These are phyloP conservation scores for Epizoanthus illoricatus DNA, from an alignment of 92 coral and sea anemone species.

Conservation along the genomic window DNA sequence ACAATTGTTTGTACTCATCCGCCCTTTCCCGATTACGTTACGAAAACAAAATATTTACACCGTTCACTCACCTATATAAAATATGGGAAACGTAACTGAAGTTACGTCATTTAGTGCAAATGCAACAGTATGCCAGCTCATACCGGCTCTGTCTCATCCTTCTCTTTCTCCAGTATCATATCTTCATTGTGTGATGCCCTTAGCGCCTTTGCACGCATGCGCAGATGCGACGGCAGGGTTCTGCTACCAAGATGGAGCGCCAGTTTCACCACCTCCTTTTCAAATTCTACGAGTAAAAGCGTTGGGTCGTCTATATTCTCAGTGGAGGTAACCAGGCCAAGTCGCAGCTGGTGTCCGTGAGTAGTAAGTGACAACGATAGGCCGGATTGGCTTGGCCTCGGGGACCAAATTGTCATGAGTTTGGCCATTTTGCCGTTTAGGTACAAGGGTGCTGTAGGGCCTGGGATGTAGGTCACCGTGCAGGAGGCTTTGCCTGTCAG, in stretches of 20 bases:
- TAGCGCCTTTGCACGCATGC: slow-evolving; percentile 63
- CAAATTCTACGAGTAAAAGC: slow-evolving; percentile 68
- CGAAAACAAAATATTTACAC: too few species aligned
- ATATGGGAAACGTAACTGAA: too few species aligned
- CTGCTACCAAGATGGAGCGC: slow-evolving; percentile 68
- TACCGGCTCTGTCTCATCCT: slow-evolving; percentile 23
- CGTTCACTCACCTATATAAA: too few species aligned
- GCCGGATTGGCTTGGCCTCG: slow-evolving; percentile 62
- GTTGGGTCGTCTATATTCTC: slow-evolving; percentile 56
- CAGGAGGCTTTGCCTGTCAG: slow-evolving; percentile 70
- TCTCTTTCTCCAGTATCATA: slow-evolving; percentile 37
- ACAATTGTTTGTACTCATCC: too few species aligned
- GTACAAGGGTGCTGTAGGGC: slow-evolving; percentile 79
- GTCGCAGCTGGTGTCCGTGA: slow-evolving; percentile 69
- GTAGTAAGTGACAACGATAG: slow-evolving; percentile 65
- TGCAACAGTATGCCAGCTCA: not conserved
- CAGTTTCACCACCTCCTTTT: slow-evolving; percentile 65
- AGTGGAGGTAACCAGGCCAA: slow-evolving; percentile 67
- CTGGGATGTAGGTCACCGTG: slow-evolving; percentile 66
- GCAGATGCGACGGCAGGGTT: slow-evolving; percentile 79
- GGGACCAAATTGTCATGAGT: slow-evolving; percentile 75
- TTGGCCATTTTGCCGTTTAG: slow-evolving; percentile 83
- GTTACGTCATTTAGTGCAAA: too few species aligned
- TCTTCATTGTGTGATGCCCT: slow-evolving; percentile 31
- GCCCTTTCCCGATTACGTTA: too few species aligned